phyloP scores from a whole-genome alignment of 2,113 vertebrate genomes.

The Carassius auratus region DNA sequence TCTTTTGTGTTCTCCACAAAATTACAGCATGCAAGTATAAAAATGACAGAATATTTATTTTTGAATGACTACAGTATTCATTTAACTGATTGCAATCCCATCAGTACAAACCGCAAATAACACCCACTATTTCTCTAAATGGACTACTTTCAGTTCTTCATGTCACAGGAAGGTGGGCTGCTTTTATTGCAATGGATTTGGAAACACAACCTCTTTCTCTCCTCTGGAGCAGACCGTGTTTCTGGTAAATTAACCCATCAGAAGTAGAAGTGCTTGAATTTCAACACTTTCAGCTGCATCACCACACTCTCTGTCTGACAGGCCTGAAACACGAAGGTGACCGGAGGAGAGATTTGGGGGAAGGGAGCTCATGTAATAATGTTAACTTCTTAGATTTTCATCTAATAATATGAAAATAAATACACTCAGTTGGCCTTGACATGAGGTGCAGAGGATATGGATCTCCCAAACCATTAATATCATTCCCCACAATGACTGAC shows the following conservation, averaged over 20 bases:
- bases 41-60: too few relatives aligned
- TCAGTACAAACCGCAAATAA: too few relatives aligned
- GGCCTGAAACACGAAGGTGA: slow-evolving; percentile 51
- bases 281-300: slow-evolving; percentile 54
- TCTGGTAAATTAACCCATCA: slow-evolving; percentile 63
- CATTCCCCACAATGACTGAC: slow-evolving; percentile 28
- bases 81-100: too few relatives aligned
- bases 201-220: slow-evolving; percentile 47
- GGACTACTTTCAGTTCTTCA: neutral
- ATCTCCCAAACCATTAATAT: slow-evolving; percentile 25
- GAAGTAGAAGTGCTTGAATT: too few relatives aligned
- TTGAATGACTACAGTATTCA: too few relatives aligned
- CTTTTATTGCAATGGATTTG: slow-evolving; percentile 43
- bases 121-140: too few relatives aligned
- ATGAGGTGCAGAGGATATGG: neutral
- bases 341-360: neutral
- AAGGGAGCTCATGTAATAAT: neutral
- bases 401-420: neutral
- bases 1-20: too few relatives aligned
- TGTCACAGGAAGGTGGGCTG: slow-evolving; percentile 47
- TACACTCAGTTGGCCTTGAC: slow-evolving; percentile 36
- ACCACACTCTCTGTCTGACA: slow-evolving; percentile 50
- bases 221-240: slow-evolving; percentile 58
- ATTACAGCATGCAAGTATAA: too few relatives aligned
- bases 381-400: slow-evolving; percentile 15